A percentile compares a stretch with the other conserved stretches of the same genome.
Conservation (phyloP, 2,797 vertebrate species). For the Trichosurus vulpecula region DNA sequence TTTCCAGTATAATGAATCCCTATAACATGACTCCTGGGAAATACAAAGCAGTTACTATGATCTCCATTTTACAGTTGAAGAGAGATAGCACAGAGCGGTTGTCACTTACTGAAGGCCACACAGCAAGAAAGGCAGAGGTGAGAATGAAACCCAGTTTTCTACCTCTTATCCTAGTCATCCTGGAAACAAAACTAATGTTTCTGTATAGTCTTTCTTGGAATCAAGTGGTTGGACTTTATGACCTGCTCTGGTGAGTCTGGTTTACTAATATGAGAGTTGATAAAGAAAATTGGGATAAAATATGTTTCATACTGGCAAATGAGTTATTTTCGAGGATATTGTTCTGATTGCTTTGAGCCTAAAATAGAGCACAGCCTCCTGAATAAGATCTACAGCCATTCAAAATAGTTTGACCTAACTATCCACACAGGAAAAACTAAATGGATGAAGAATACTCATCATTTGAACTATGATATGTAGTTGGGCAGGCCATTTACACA, state of each 20-base stretch:
- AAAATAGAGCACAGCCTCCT: neutral
- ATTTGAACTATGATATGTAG: neutral
- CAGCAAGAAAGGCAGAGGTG: neutral
- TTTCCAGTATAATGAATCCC: constrained; percentile 66
- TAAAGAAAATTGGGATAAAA: neutral
- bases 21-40: constrained; percentile 45
- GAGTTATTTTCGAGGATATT: neutral
- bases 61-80: constrained; percentile 54
- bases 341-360: neutral
- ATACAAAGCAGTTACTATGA: constrained; percentile 50
- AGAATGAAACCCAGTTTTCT: neutral
- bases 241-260: neutral
- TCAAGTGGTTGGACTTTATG: neutral
- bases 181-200: neutral
- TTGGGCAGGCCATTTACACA: neutral
- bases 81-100: neutral
- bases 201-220: neutral
- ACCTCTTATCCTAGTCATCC: neutral
- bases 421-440: neutral
- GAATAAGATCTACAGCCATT: neutral
- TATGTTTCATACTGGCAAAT: neutral
- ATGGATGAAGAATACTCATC: neutral
- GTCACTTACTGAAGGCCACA: constrained; percentile 46
- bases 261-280: neutral
- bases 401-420: neutral